These are phyloP conservation scores for Colossoma macropomum DNA, from an alignment of 2,113 vertebrate genomes.

Conservation along the genomic window DNA sequence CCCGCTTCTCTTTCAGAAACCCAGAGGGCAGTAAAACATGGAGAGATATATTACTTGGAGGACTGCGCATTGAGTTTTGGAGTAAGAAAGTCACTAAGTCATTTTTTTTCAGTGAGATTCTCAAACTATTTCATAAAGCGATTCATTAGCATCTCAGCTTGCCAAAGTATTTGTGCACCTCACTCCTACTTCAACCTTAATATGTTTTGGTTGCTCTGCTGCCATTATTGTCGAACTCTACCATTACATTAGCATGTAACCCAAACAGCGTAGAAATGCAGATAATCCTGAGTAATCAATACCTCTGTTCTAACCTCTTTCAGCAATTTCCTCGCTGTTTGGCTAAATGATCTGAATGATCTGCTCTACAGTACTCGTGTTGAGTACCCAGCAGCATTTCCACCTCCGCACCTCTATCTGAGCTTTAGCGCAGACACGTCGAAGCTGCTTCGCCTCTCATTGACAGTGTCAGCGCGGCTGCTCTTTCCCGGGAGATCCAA, in stretches of 20 bases:
- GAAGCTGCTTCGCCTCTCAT: neutral
- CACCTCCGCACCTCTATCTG: neutral
- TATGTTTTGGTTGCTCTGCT: too few relatives aligned
- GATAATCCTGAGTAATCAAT: neutral
- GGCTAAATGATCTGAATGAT: neutral
- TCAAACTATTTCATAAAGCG: neutral
- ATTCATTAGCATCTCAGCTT: neutral
- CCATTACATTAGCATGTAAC: neutral
- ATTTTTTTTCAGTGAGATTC: neutral
- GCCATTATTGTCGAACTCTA: too few relatives aligned
- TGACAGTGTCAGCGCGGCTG: neutral
- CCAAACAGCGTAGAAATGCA: neutral
- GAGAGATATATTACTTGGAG: neutral
- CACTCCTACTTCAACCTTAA: too few relatives aligned
- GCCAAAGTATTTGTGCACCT: neutral
- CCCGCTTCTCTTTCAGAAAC: slow-evolving; percentile 27
- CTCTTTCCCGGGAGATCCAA: neutral
- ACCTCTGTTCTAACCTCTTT: neutral
- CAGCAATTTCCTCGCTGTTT: neutral
- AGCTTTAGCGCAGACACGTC: neutral
- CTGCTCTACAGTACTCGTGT: neutral
- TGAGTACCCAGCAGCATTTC: neutral
- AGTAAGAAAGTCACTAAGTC: neutral
- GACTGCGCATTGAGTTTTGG: neutral
- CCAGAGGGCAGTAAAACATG: slow-evolving; percentile 34